A percentile compares a stretch with the other conserved stretches of the same genome.
These are phyloP conservation scores for Orius insidiosus DNA, from an alignment of 1,140 invertebrate species.

Conservation along the genomic window DNA sequence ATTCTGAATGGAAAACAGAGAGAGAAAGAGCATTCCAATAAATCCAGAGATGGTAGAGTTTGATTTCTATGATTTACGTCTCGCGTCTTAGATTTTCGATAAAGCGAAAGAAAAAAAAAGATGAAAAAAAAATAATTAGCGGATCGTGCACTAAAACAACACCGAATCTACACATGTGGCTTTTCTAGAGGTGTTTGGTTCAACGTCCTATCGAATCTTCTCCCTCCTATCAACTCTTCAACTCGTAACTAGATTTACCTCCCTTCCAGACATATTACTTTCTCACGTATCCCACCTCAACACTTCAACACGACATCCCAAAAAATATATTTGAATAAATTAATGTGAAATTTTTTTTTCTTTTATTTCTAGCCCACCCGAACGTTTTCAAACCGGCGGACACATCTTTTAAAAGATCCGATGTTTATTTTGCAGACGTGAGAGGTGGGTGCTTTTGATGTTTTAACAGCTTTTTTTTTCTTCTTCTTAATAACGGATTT, in stretches of 20 bases:
- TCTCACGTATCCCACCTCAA: conserved; percentile 9
- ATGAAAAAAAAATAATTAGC: conserved; percentile 10
- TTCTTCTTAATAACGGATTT: no score
- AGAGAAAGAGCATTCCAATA: conserved; percentile 7
- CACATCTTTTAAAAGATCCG: no score
- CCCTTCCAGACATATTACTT: conserved; percentile 11
- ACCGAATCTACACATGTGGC: conserved; percentile 1
- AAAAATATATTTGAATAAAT: conserved; percentile 11
- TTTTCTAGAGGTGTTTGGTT: conserved; percentile 5
- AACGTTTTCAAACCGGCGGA: no score
- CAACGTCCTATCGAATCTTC: conserved; percentile 5
- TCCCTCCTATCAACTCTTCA: conserved; percentile 6
- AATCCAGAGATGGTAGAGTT: conserved; percentile 2
- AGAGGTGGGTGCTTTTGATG: no score
- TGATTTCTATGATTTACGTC: conserved; percentile 7
- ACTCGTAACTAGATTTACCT: conserved; percentile 11
- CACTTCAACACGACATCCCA: conserved; percentile 8
- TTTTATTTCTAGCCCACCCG: no score
- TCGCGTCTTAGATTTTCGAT: not conserved
- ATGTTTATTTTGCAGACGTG: no score
- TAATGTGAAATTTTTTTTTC: not conserved
- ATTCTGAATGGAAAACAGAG: conserved; percentile 2
- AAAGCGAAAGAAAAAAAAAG: conserved; percentile 1
- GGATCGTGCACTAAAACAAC: conserved; percentile 11
- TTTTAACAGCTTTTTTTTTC: no score